Percentiles rank a stretch among this genome's conserved stretches.
Conservation (phyloP, 1,140 invertebrate species). For the Drosophila navojoa region DNA sequence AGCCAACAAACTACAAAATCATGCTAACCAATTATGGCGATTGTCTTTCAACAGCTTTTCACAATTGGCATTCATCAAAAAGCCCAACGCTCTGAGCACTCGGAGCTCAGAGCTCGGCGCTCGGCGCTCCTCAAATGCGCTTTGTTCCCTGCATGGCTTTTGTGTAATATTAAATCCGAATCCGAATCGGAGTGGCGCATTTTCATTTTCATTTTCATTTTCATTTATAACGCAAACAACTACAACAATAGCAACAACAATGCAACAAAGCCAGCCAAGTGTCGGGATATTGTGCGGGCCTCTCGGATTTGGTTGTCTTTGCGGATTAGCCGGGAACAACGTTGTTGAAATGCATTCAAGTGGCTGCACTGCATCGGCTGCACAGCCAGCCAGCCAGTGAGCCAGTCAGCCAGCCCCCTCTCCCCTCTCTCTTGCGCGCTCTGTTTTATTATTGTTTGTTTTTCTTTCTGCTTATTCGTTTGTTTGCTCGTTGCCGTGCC, state of each 20-base stretch:
- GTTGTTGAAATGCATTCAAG: constrained; percentile 70
- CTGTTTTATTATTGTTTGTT: not conserved
- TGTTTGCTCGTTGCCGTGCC: not conserved
- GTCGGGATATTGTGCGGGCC: constrained; percentile 34
- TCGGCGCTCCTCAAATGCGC: constrained; percentile 6
- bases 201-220: constrained; percentile 49
- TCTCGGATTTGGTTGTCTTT: constrained; percentile 64
- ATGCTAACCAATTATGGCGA: constrained; percentile 69
- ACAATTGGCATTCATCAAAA: constrained; percentile 31
- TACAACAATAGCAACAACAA: constrained; percentile 15
- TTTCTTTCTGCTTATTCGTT: constrained; percentile 37
- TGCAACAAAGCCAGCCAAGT: constrained; percentile 46
- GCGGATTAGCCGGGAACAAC: constrained; percentile 65
- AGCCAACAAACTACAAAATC: constrained; percentile 61
- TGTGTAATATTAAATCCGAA: constrained; percentile 52
- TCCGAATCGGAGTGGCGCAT: constrained; percentile 42
- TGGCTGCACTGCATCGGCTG: constrained; percentile 55
- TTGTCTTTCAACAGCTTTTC: constrained; percentile 52
- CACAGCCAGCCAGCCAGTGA: not conserved
- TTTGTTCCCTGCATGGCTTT: constrained; percentile 33
- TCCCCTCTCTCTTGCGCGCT: not conserved
- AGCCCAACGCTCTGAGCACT: not conserved
- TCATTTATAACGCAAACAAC: constrained; percentile 12
- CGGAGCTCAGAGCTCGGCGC: too few relatives aligned
- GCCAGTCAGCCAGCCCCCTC: not conserved